Evolutionary conservation across 2,888 invertebrate genomes (phyloP).

Genomic region (Oxyteleia sp.): DNA sequence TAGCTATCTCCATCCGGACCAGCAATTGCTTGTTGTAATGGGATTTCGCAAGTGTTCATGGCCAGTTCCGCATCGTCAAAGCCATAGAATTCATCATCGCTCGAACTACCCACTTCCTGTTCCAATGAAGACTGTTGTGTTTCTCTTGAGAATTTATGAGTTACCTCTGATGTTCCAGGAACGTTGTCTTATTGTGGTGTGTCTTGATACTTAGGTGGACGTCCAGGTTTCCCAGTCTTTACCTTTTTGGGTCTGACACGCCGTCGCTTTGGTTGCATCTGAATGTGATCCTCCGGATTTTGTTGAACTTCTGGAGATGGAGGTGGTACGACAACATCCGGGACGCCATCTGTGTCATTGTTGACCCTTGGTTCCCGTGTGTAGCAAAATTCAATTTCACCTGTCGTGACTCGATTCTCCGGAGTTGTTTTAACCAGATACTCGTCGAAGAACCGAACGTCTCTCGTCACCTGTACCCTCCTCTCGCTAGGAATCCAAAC

Average conservation of each 20-base stretch:
- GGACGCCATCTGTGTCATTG: not conserved
- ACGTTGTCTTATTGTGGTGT: not conserved
- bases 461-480: not conserved
- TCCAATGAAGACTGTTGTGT: not conserved
- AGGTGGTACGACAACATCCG: not conserved
- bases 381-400: not conserved
- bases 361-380: not conserved
- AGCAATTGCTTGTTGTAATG: not conserved
- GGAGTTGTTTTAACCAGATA: not conserved
- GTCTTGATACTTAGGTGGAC: constrained; percentile 32
- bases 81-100: not conserved
- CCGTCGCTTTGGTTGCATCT: constrained; percentile 2
- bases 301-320: not conserved
- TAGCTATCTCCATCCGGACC: constrained; percentile 7
- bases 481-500: constrained; percentile 1
- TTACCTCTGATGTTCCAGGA: not conserved
- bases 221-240: constrained; percentile 30
- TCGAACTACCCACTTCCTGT: not conserved
- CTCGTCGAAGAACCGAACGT: not conserved
- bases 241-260: constrained; percentile 38
- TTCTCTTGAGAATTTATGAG: constrained; percentile 16
- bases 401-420: not conserved
- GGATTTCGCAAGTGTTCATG: not conserved
- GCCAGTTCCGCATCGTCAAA: not conserved
- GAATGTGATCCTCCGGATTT: not conserved